These are phyloP conservation scores for Triplophysa rosa DNA, from an alignment of 2,113 vertebrate genomes.

Conservation along the genomic window DNA sequence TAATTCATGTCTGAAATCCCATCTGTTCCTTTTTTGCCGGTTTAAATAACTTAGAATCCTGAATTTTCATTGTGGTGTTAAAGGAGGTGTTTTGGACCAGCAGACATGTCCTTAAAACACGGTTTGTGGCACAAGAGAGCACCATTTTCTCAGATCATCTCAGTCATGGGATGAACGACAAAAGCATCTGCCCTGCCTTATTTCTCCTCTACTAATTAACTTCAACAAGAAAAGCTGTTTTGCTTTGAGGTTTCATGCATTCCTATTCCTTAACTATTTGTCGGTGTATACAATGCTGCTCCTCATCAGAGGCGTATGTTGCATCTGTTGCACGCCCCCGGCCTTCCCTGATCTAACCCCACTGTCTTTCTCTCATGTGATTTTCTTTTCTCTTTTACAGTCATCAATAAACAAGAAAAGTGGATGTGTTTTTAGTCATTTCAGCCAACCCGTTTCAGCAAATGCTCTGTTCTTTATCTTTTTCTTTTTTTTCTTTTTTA, in stretches of 20 bases:
- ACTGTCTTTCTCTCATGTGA: constrained; percentile 42
- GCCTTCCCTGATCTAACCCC: constrained; percentile 32
- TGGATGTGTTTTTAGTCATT: constrained; percentile 12
- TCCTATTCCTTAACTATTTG: not conserved
- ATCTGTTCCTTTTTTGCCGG: too few relatives aligned
- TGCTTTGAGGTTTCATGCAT: constrained; percentile 25
- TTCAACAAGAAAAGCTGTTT: constrained; percentile 11
- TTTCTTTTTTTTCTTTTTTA: not conserved
- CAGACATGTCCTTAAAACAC: not conserved
- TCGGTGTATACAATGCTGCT: not conserved
- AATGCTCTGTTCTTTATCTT: constrained; percentile 3
- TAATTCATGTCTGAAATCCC: too few relatives aligned
- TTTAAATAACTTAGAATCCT: too few relatives aligned
- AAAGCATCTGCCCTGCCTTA: not conserved
- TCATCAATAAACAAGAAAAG: constrained; percentile 19
- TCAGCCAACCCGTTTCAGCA: constrained; percentile 15
- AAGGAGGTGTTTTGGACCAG: too few relatives aligned
- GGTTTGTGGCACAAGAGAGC: not conserved
- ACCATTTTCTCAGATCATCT: not conserved
- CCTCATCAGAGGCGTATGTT: constrained; percentile 36
- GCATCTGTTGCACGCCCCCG: constrained; percentile 13
- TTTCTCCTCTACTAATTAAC: not conserved
- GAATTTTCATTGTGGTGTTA: too few relatives aligned
- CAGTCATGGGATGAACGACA: not conserved
- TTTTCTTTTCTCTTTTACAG: constrained; percentile 23